These are phyloP conservation scores for Noctilio leporinus DNA, from an alignment of 2,113 vertebrate genomes.

Conservation along the genomic window DNA sequence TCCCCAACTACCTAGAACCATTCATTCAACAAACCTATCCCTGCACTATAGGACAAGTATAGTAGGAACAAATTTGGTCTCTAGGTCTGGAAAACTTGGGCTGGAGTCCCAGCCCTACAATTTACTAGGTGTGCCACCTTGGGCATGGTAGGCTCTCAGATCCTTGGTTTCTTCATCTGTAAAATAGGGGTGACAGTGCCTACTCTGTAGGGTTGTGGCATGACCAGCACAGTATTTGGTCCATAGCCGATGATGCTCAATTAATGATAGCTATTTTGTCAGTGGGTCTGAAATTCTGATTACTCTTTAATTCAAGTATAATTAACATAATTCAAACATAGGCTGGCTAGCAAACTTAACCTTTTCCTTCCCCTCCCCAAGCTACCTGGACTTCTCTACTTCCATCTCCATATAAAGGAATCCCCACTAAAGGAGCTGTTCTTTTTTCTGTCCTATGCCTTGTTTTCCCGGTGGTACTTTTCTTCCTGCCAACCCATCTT, in stretches of 20 bases:
- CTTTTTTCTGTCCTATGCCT: background rate
- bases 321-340: constrained; percentile 10
- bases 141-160: background rate
- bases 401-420: background rate
- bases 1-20: background rate
- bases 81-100: background rate
- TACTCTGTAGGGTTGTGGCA: background rate
- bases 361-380: background rate
- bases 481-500: background rate
- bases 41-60: background rate
- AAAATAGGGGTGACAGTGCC: background rate
- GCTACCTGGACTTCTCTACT: constrained; percentile 3
- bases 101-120: background rate
- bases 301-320: constrained; percentile 6
- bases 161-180: constrained; percentile 23
- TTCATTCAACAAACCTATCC: background rate
- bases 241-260: background rate
- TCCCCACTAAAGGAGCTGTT: background rate
- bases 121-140: background rate
- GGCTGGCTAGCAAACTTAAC: background rate
- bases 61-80: background rate
- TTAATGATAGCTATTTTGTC: background rate
- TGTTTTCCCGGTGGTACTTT: background rate
- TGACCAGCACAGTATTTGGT: background rate
- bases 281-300: background rate